Evolutionary conservation across 2,888 invertebrate species (phyloP).

Genomic region (Xanthia togata): DNA sequence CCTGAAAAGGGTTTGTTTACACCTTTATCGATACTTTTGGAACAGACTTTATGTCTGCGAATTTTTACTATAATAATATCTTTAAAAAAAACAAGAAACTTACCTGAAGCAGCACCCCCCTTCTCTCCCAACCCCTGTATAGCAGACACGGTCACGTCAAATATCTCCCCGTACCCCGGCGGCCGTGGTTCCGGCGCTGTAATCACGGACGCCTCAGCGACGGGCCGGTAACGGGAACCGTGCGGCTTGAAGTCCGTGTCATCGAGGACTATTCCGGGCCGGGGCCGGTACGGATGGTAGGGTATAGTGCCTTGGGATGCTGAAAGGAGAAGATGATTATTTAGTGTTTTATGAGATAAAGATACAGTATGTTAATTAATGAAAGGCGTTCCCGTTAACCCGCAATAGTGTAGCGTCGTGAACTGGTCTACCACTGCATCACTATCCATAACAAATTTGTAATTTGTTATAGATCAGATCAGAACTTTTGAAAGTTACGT

Average conservation of each 20-base stretch:
- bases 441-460: no score
- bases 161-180: slow-evolving; percentile 93
- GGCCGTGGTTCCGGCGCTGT: slow-evolving; percentile 85
- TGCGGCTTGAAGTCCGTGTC: slow-evolving; percentile 95
- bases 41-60: no score
- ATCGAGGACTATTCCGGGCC: slow-evolving; percentile 96
- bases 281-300: slow-evolving; percentile 93
- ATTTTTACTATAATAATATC: no score
- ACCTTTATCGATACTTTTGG: neutral
- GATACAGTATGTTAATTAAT: no score
- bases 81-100: slow-evolving; percentile 40
- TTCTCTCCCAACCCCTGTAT: slow-evolving; percentile 95
- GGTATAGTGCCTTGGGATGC: slow-evolving; percentile 84
- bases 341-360: neutral
- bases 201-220: slow-evolving; percentile 83
- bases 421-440: no score
- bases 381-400: no score
- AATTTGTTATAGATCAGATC: no score
- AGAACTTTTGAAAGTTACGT: no score
- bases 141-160: slow-evolving; percentile 96
- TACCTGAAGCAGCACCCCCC: slow-evolving; percentile 78
- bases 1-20: neutral
- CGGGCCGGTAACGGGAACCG: slow-evolving; percentile 81
- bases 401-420: no score
- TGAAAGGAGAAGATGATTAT: slow-evolving; percentile 62